These are phyloP conservation scores for Stegodyphus dumicola DNA, from an alignment of 1,140 invertebrate genomes.

Conservation along the genomic window DNA sequence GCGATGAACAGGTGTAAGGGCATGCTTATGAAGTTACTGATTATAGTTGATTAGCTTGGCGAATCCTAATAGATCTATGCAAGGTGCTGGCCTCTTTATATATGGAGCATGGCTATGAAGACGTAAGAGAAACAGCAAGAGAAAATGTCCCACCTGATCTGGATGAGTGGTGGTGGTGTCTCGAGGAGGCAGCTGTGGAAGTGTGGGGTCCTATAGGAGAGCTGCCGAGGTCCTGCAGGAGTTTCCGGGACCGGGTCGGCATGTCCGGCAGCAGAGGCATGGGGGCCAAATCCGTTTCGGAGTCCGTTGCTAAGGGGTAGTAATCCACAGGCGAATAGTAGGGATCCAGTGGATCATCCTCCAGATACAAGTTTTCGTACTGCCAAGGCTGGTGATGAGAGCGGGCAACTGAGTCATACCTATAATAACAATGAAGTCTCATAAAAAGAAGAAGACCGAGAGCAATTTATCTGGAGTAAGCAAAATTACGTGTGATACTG, in stretches of 20 bases:
- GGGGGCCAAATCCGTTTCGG: conserved; percentile 64
- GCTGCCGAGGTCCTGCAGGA: conserved; percentile 74
- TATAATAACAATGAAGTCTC: background rate
- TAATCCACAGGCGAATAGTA: conserved; percentile 23
- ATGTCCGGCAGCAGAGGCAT: conserved; percentile 77
- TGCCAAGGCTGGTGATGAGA: background rate
- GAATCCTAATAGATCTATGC: too few relatives aligned
- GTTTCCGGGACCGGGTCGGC: conserved; percentile 73
- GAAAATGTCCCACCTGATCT: conserved; percentile 16
- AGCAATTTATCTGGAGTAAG: too few relatives aligned
- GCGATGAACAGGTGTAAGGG: too few relatives aligned
- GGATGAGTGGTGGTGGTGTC: conserved; percentile 6
- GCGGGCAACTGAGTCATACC: background rate
- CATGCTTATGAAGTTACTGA: too few relatives aligned
- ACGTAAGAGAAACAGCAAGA: background rate
- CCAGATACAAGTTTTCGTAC: background rate
- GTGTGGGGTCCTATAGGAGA: conserved; percentile 67
- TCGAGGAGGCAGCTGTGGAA: background rate
- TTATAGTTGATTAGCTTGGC: too few relatives aligned
- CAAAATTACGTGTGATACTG: too few relatives aligned
- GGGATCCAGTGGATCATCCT: background rate
- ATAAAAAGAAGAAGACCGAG: too few relatives aligned
- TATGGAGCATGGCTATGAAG: too few relatives aligned
- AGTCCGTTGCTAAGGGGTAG: conserved; percentile 7
- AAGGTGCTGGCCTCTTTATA: too few relatives aligned